Conservation (phyloP, 2,888 invertebrate genomes). For the Dexiosoma caninum region DNA sequence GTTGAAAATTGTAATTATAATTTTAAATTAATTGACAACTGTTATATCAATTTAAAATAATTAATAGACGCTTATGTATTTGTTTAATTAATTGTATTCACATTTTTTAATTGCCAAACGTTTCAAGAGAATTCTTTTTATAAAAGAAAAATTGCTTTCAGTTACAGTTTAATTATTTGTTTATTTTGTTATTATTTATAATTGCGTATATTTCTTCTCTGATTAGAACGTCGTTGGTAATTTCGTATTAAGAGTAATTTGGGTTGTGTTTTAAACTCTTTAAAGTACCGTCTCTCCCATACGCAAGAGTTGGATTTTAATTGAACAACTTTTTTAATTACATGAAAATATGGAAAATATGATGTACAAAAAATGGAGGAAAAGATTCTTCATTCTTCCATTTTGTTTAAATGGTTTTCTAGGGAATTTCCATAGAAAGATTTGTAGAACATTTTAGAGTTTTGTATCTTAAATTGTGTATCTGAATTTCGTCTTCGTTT, state of each 20-base stretch:
- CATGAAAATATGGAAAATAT: no score
- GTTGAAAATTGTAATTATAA: slow-evolving; percentile 7
- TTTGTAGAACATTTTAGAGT: no score
- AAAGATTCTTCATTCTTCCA: no score
- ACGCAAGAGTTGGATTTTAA: no score
- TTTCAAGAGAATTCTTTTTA: slow-evolving; percentile 48
- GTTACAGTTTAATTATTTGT: slow-evolving; percentile 26
- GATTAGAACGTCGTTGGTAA: background rate
- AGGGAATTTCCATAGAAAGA: no score
- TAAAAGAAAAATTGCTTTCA: slow-evolving; percentile 59
- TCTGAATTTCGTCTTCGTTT: no score
- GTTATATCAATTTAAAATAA: slow-evolving; percentile 25
- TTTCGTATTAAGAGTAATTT: background rate
- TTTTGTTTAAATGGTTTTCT: no score
- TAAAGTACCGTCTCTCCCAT: no score
- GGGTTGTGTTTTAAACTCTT: no score
- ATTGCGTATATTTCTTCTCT: background rate
- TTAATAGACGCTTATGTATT: slow-evolving; percentile 22
- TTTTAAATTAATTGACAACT: slow-evolving; percentile 61
- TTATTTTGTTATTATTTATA: background rate
- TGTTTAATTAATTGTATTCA: slow-evolving; percentile 40
- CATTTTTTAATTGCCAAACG: slow-evolving; percentile 60
- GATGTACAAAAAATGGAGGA: no score
- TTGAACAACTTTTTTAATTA: no score
- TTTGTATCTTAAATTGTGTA: no score